Conservation (phyloP, 2,888 invertebrate genomes). For the Hyppa rectilinea region DNA sequence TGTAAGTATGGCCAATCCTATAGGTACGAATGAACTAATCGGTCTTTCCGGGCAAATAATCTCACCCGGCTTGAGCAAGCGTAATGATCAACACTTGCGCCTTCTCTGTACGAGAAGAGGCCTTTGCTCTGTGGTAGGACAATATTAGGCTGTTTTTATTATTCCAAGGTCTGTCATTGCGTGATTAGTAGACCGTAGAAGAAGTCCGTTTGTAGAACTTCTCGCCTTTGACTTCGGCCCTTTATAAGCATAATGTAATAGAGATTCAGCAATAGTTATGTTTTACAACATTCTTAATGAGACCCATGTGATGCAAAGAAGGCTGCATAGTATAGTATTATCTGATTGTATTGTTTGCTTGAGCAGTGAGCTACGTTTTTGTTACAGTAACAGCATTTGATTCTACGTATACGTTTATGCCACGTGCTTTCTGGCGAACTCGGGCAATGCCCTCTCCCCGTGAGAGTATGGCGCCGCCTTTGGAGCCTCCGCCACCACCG, state of each 20-base stretch:
- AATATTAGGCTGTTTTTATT: no score
- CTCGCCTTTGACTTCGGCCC: neutral
- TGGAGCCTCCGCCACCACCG: constrained; percentile 76
- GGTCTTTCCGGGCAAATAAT: neutral
- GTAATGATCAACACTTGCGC: no score
- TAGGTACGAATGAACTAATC: neutral
- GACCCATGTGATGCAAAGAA: neutral
- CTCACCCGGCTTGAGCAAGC: no score
- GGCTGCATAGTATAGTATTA: neutral
- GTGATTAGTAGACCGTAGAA: no score
- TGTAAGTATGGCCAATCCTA: constrained; percentile 65
- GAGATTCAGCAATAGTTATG: no score
- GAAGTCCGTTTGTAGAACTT: no score
- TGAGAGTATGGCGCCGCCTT: constrained; percentile 70
- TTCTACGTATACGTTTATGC: constrained; percentile 82
- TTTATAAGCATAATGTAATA: neutral
- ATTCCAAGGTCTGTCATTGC: no score
- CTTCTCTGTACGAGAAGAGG: no score
- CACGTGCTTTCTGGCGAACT: constrained; percentile 77
- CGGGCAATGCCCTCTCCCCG: constrained; percentile 69
- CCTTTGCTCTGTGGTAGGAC: no score
- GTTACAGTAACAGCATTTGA: constrained; percentile 82
- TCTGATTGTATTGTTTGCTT: neutral
- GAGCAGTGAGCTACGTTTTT: constrained; percentile 6
- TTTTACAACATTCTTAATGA: neutral